phyloP scores from a whole-genome alignment of 2,113 vertebrate genomes.

The Ailuropoda melanoleuca region DNA sequence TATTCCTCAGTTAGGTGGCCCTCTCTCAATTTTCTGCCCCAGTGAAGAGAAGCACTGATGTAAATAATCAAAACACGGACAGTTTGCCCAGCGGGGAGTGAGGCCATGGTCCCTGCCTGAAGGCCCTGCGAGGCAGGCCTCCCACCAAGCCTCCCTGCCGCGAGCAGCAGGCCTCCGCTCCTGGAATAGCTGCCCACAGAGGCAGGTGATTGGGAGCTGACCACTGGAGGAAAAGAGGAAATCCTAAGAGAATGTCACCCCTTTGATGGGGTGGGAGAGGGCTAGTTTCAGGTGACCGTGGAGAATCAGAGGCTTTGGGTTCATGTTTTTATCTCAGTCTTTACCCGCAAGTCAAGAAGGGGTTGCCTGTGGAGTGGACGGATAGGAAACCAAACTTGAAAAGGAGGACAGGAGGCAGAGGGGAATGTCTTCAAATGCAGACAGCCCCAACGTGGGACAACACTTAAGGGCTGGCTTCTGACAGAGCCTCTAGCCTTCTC shows the following conservation, averaged over 20 bases:
- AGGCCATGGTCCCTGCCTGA: background rate
- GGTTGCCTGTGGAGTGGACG: background rate
- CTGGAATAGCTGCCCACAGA: background rate
- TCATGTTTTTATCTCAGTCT: background rate
- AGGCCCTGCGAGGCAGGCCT: background rate
- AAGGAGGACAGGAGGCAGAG: background rate
- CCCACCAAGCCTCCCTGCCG: background rate
- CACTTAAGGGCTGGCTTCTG: background rate
- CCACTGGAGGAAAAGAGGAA: background rate
- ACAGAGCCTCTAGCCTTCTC: background rate
- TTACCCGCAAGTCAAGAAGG: background rate
- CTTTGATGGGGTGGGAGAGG: background rate
- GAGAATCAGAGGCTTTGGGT: constrained; percentile 5
- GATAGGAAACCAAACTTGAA: background rate
- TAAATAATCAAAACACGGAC: background rate
- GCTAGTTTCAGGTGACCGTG: background rate
- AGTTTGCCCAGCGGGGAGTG: fast-evolving
- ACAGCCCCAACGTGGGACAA: background rate
- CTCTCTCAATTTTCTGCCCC: constrained; percentile 39
- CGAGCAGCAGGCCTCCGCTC: background rate
- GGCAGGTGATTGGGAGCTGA: background rate
- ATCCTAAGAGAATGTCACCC: background rate
- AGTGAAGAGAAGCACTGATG: background rate
- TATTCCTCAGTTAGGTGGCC: background rate
- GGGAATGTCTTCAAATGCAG: background rate